Conservation (phyloP, 2,888 invertebrate genomes). For the Choreutis nemorana region DNA sequence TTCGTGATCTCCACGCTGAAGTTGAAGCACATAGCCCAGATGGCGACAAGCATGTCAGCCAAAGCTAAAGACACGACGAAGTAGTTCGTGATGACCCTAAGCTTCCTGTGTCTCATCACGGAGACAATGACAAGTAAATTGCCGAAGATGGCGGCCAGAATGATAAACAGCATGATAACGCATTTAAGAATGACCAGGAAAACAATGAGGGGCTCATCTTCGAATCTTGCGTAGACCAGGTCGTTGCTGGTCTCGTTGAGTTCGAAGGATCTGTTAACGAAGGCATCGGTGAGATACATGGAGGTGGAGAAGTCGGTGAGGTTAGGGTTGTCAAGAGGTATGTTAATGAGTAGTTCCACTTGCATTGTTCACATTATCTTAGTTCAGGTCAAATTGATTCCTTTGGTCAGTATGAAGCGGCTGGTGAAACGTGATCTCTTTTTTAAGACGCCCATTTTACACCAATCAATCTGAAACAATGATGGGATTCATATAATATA, state of each 20-base stretch:
- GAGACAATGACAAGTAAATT: slow-evolving; percentile 90
- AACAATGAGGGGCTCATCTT: slow-evolving; percentile 59
- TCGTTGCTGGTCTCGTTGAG: slow-evolving; percentile 40
- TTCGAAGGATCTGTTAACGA: slow-evolving; percentile 37
- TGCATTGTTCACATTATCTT: too few species aligned
- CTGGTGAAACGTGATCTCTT: too few species aligned
- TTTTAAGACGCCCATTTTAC: too few species aligned
- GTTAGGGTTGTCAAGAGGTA: too few species aligned
- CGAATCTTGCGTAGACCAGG: slow-evolving; percentile 39
- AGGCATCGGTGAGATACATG: slow-evolving; percentile 52
- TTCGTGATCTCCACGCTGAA: slow-evolving; percentile 87
- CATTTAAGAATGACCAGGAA: slow-evolving; percentile 73
- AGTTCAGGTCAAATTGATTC: too few species aligned
- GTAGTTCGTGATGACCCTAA: slow-evolving; percentile 89
- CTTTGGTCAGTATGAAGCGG: too few species aligned
- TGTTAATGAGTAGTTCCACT: too few species aligned
- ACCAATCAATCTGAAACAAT: too few species aligned
- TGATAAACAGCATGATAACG: slow-evolving; percentile 87
- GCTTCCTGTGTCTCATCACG: slow-evolving; percentile 71
- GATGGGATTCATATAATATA: too few species aligned
- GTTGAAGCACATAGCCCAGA: slow-evolving; percentile 95
- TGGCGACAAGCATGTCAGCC: slow-evolving; percentile 94
- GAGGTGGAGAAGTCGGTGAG: slow-evolving; percentile 44
- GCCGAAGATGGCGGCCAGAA: slow-evolving; percentile 87
- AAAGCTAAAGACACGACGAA: slow-evolving; percentile 94